Evolutionary conservation across 2,797 vertebrate genomes (phyloP).

Genomic region (Gadopsis bispinosus): DNA sequence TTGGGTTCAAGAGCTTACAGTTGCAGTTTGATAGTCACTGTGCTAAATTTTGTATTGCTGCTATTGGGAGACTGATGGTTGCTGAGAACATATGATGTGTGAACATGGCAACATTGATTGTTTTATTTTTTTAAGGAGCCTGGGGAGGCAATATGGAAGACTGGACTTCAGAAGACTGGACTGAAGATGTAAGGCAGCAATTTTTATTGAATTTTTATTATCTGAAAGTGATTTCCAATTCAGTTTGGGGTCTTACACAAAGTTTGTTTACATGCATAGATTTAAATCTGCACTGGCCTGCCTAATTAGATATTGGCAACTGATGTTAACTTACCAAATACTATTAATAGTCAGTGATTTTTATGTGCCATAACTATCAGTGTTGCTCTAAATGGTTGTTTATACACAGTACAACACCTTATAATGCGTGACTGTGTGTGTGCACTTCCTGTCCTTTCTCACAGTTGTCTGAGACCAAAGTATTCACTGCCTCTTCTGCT

Average conservation of each 20-base stretch:
- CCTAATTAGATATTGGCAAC: background rate
- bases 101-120: background rate
- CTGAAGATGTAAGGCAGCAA: constrained; percentile 92
- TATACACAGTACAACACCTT: background rate
- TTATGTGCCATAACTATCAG: background rate
- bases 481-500: constrained; percentile 94
- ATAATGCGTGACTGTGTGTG: background rate
- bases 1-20: background rate
- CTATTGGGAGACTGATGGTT: background rate
- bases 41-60: background rate
- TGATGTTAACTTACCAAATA: background rate
- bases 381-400: background rate
- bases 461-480: constrained; percentile 89
- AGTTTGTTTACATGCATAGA: background rate
- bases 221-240: constrained; percentile 1
- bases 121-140: constrained; percentile 71
- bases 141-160: constrained; percentile 94
- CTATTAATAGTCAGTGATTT: background rate
- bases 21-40: background rate
- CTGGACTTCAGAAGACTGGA: constrained; percentile 97
- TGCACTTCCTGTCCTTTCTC: background rate
- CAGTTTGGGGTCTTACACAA: background rate
- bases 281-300: background rate
- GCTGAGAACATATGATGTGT: background rate
- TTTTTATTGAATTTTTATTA: background rate